Base-by-base conservation (phyloP, 2,113 vertebrate genomes). In the Catagonus wagneri region DNA sequence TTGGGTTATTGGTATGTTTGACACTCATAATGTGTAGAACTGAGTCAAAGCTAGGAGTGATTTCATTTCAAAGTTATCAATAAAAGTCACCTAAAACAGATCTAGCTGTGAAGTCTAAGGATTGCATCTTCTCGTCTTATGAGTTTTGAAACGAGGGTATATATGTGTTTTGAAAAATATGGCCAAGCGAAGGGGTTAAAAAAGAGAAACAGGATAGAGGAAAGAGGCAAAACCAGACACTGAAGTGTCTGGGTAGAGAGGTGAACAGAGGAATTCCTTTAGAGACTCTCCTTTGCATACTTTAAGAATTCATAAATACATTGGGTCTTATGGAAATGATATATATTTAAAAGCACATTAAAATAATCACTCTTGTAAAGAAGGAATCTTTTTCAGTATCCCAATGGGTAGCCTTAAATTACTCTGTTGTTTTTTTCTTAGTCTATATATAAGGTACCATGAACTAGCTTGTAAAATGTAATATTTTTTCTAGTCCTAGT, bases 71-170 rank as follows among this genome's bases (percentile, higher is more conserved):
- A 39, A 84, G 7, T 83, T 83, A 71, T 54, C 50, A 39, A 36
- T 20, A 74, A 69, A 89, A 93, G n/a, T 36, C 56, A 71, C 10
- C 19, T 81, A 76, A 91, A 96, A n/a, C 54, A 29, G 22, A 66
- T 54, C 3, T 76, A 34, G 29, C 23, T 50, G 79, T 92, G 52
- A 75, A 65, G n/a, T 88, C 69, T 90, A 76, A 68, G 16, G 25
- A 22, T 78, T 27, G 3, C 58, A 69, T 22, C 1, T 88, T 84
- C 63, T 87, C 79, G 14, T 83, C 61, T 71, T 93, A 32, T 65
- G 60, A 94, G 22, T 93, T 75, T 6, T n/a, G n/a, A 83, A 36
- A 6, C 32, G 34, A 34, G 23, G 2, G 4, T 69, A 25, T 4
- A 65, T 44, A 15, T 66, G 2, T 36, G 1, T 95, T 89, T 74